These are phyloP conservation scores for Polypedilum vanderplanki DNA, from an alignment of 1,140 invertebrate species.

Conservation along the genomic window DNA sequence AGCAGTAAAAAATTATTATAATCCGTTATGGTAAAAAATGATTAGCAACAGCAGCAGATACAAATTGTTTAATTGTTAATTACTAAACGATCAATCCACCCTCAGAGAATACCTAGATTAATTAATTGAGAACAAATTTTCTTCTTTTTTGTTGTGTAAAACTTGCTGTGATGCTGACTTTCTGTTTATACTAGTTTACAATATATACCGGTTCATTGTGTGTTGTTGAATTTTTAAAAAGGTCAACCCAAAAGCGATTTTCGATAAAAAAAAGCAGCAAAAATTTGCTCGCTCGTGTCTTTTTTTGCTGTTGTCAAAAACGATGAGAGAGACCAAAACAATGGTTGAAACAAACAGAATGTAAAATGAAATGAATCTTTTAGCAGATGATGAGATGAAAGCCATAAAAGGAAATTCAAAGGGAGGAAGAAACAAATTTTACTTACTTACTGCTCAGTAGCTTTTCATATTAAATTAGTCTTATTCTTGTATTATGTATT, in stretches of 20 bases:
- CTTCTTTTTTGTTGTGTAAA: background rate
- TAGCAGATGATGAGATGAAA: background rate
- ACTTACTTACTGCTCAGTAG: background rate
- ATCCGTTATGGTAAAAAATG: constrained; percentile 8
- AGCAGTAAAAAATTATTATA: background rate
- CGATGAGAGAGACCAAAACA: too few relatives aligned
- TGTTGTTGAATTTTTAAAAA: constrained; percentile 5
- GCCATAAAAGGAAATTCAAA: background rate
- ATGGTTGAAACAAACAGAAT: background rate
- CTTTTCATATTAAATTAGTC: background rate
- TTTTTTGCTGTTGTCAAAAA: too few relatives aligned
- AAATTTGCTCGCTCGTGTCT: too few relatives aligned
- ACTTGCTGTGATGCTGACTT: background rate
- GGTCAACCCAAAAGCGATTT: background rate
- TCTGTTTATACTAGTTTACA: constrained; percentile 7
- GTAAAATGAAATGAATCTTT: too few relatives aligned
- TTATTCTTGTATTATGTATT: background rate
- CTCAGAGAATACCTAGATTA: background rate
- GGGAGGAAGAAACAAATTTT: background rate
- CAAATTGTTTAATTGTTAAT: constrained; percentile 6
- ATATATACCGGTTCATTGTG: background rate
- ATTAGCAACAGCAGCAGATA: background rate
- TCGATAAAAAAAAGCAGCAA: too few relatives aligned
- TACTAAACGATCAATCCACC: constrained; percentile 8
- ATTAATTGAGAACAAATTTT: background rate